Evolutionary conservation across 2,113 vertebrate species (phyloP), one percentile per base, ranked within the genome.

Genomic region (Isichthys henryi): DNA sequence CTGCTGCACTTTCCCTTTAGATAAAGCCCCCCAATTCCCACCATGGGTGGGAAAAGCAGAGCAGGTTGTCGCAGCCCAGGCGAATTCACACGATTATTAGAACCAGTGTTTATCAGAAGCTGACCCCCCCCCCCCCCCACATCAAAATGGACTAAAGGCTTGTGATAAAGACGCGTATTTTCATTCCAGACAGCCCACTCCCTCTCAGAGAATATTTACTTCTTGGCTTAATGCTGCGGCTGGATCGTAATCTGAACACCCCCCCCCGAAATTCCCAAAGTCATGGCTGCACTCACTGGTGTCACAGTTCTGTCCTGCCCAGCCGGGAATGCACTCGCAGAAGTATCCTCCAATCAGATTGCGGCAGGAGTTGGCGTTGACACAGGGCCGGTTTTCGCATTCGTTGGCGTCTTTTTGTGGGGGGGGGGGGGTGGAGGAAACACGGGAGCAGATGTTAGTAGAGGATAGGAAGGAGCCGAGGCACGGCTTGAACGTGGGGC

Each of bases 261-360:
- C 35, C 77, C 77, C 7, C 17, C 77, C 39, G 2, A 21, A 82
- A 19, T 82, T 45, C 39, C 77, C 77, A 39, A 7, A 82, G 15
- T 82, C 39, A 27, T 31, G 35, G 35, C 46, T 19, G 31, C n/a
- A 84, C 98, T 97, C 94, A 99, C 98, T 96, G 90, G 93, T 96
- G 92, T 98, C 97, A 93, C 98, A 99, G 89, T 98, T 97, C 92
- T 95, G 96, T 89, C 97, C 97, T 89, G 92, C 96, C 98, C 98
- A 99, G 87, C 98, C 98, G 0, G 96, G 94, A 82, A 97, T 93
- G 90, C 98, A 99, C 92, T 97, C 96, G 56, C 98, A 99, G 94
- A 97, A 98, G 92, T 99, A 99, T 93, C 96, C 97, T 52, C 97
- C 97, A 89, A 99, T 98, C 93, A 99, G 95, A 90, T 99, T 99